A percentile compares a stretch with the other conserved stretches of the same genome.
Evolutionary conservation across 2,888 invertebrate species (phyloP).

Genomic region (Caenorhabditis sp.): DNA sequence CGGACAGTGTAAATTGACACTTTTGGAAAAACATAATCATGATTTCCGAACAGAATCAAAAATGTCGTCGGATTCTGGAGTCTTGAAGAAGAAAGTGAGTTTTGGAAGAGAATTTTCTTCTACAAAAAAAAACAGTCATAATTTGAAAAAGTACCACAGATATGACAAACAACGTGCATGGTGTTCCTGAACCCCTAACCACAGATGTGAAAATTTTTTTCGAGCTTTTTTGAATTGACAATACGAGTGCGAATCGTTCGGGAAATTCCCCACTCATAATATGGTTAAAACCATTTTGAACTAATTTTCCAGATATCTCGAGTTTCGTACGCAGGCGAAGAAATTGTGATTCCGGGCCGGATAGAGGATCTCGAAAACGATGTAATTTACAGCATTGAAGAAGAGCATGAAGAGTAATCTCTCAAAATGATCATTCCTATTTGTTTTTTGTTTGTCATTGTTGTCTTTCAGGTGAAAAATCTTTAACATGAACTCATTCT

Average conservation of each 20-base stretch:
- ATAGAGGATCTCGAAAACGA: slow-evolving; percentile 68
- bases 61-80: slow-evolving; percentile 23
- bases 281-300: too few relatives aligned
- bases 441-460: background rate
- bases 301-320: slow-evolving; percentile 55
- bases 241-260: too few relatives aligned
- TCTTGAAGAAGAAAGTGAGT: slow-evolving; percentile 51
- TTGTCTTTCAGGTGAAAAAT: too few relatives aligned
- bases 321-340: slow-evolving; percentile 62
- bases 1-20: slow-evolving; percentile 54
- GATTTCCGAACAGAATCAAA: slow-evolving; percentile 52
- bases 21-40: slow-evolving; percentile 63
- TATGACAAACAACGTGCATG: too few relatives aligned
- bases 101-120: too few relatives aligned
- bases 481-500: background rate
- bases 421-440: background rate
- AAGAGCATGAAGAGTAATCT: slow-evolving; percentile 43
- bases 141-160: background rate
- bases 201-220: too few relatives aligned
- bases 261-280: background rate
- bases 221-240: too few relatives aligned
- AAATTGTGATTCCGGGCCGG: slow-evolving; percentile 61
- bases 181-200: too few relatives aligned
- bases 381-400: slow-evolving; percentile 67
- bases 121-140: background rate